A percentile compares a stretch with the other conserved stretches of the same genome.
Evolutionary conservation across 2,888 invertebrate species (phyloP).

Genomic region (Drosophila quinaria): DNA sequence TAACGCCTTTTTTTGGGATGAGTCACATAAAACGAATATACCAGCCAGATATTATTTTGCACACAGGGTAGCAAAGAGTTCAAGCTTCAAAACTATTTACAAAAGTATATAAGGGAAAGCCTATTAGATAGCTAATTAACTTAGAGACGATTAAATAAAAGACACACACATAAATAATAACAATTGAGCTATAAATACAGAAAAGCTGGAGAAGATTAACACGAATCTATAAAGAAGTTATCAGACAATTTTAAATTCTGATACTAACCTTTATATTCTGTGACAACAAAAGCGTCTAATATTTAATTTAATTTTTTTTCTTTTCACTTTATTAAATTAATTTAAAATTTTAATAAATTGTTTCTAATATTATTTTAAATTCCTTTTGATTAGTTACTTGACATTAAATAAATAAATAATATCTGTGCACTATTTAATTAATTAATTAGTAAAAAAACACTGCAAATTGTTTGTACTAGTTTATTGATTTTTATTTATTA

Average conservation of each 20-base stretch:
- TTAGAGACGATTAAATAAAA: constrained; percentile 29
- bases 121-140: constrained; percentile 56
- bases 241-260: no score
- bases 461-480: not conserved
- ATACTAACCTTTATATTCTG: no score
- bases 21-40: not conserved
- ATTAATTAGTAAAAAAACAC: not conserved
- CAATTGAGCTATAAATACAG: not conserved
- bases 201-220: no score
- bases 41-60: not conserved
- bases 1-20: not conserved
- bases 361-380: no score
- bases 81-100: constrained; percentile 1
- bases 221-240: not conserved
- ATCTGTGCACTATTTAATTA: not conserved
- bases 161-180: not conserved
- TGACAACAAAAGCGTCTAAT: no score
- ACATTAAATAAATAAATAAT: not conserved
- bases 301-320: no score
- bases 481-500: not conserved
- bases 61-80: not conserved
- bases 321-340: no score
- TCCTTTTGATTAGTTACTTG: no score
- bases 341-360: no score
- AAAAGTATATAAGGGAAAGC: constrained; percentile 41